Evolutionary conservation across 2,888 invertebrate species (phyloP), one percentile per base, ranked within the genome.

Genomic region (Elmis aenea): DNA sequence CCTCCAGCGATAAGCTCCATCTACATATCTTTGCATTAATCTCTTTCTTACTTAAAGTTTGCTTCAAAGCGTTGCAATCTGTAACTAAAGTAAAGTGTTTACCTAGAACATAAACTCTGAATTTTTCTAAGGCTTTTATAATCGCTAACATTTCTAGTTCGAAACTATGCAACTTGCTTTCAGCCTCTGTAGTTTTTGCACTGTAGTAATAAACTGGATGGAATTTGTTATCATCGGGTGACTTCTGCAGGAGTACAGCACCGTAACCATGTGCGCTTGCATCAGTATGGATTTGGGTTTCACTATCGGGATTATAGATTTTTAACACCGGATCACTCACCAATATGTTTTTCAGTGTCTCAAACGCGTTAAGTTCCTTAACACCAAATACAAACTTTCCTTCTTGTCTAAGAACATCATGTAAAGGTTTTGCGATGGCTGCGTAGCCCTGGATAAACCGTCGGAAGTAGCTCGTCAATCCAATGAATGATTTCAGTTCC

Each of bases 121-220:
- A 59, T 11, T 54, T 32, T 10, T 51, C 26, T 6, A 59, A 14
- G 0, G 56, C 45, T 44, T 55, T 45, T 10, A 56, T 38, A 9
- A 55, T 46, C 14, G 51, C 44, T 3, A 58, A 23, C 8, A 45
- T 45, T 39, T 63, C 59, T 5, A 62, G 26, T 27, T 62, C 59
- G 34, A 55, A 64, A 38, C 57, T 59, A 32, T 61, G 60, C 21
- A 56, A 61, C 30, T 50, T 56, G 0, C 51, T 40, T 39, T 61
- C 59, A 1, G 33, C 27, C 1, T 5, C 15, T 5, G 15, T 27
- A 5, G 14, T 15, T 13, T 16, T 3, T 10, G 16, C 12, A 20
- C n/a, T 13, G 13, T 23, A 32, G 22, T 24, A 25, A 14, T 15
- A 32, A 2, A 32, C 13, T 13, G 24, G 24, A 13, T 32, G 32